Evolutionary conservation across 1,140 invertebrate species (phyloP), one percentile per base, ranked within the genome.

Genomic region (Potamilus streckersoni): DNA sequence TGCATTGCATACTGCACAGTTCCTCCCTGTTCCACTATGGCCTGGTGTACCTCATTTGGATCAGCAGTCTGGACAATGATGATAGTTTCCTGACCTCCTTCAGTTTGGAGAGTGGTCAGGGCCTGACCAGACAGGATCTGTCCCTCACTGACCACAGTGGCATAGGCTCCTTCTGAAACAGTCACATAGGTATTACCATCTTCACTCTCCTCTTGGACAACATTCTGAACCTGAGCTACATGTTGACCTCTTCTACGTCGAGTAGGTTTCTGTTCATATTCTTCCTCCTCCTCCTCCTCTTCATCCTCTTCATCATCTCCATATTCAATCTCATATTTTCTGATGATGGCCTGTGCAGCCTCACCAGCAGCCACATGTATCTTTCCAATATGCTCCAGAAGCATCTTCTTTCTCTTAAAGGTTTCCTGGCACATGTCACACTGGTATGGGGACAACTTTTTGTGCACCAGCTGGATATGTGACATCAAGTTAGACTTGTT

Each of bases 401-500:
- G 76, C 27, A 86, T 77, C 64, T 88, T 88, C 80, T 87, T 88
- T 19, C 87, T 73, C 69, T 87, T 88, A 74, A 88, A 88, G n/a
- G 84, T 85, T 65, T 88, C 85, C 64, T 88, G 84, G 68, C 87
- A 88, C 84, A 87, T 85, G 79, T 87, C 87, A 83, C 87, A 88
- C 76, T 87, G 83, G 74, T 87, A 88, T 4, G 87, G 87, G 19
- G 84, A 83, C 20, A 88, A 74, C 73, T 87, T 87, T 76, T 87
- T 86, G 79, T 88, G 87, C 17, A 86, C 87, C 60, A 87, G 69
- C 75, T 88, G 87, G 62, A 88, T 88, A 75, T 88, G 87, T 16
- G 85, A 86, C 85, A 87, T 87, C 57, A 88, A 72, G 74, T 88
- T 88, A 23, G 87, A 87, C 74, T 88, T 88, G 79, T 87, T 88